Base-by-base conservation (phyloP, 2,888 invertebrate genomes). In the Cancer borealis region DNA sequence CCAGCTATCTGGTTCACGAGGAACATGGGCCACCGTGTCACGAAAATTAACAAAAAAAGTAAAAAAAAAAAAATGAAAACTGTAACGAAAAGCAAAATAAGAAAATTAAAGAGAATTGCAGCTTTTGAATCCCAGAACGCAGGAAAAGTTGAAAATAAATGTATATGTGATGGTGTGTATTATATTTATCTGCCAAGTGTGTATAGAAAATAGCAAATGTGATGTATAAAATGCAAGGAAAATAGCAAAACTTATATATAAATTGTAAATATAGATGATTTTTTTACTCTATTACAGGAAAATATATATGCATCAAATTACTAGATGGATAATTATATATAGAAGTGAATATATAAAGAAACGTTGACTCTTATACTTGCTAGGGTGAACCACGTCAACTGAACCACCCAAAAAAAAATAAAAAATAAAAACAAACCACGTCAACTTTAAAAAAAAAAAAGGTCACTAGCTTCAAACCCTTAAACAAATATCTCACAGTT, bases 1-100 rank as follows among this genome's bases (percentile, higher is more conserved):
- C 30, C 79, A 79, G 79, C 79, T 30, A 79, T 79, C 79, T 79
- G 79, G 79, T 26, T 66, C 26, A 79, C 79, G 79, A 79, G 79
- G 30, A 10, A 79, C 79, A 79, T 79, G 79, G 79, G 30, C 79
- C 79, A 79, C 30, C 30, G 79, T 79, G 79, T 79, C 79, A 79
- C 30, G 10, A 79, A 30, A 79, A 79, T 79, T 73, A 73, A 73
- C 21, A 26, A 8, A 26, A 73, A n/a, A n/a, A n/a, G 30, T 12
- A 30, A 30, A 79, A 30, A 30, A 30, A 30, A 6, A 30, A 26
- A 79, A 30, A 79, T 1, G 30, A 0, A 30, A 30, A 30, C 12
- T 10, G 6, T 79, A 79, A 26, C 30, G 30, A 79, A 79, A 79
- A 30, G 79, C 30, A 79, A 79, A 79, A 66, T n/a, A 73, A 73